These are phyloP conservation scores for Sinosuthora webbiana DNA, from an alignment of 2,113 vertebrate species.

Conservation along the genomic window DNA sequence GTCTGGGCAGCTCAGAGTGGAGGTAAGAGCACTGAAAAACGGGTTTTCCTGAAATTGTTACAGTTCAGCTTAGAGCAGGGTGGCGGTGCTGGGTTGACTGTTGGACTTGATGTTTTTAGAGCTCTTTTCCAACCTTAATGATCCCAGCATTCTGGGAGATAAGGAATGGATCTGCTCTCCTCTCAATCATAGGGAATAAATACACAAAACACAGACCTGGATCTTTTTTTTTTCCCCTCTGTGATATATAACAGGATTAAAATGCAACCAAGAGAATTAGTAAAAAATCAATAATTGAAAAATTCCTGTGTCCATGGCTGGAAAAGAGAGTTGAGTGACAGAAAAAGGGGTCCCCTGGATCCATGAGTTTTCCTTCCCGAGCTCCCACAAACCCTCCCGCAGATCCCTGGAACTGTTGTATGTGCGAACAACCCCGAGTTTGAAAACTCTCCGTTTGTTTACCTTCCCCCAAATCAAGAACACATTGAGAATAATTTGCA, in stretches of 20 bases:
- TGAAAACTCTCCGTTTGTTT: not conserved
- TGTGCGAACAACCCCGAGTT: not conserved
- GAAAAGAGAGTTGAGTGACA: rapidly evolving
- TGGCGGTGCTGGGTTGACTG: not conserved
- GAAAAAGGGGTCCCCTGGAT: not conserved
- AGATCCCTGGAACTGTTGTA: rapidly evolving
- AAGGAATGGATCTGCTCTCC: not conserved
- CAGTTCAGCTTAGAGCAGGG: not conserved
- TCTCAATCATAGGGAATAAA: not conserved
- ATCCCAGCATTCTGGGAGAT: not conserved
- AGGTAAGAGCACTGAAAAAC: not conserved
- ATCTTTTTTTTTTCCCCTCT: not conserved
- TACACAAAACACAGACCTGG: not conserved
- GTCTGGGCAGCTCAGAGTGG: not conserved
- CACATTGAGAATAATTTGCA: not conserved
- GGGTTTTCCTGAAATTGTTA: not conserved
- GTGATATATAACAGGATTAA: not conserved
- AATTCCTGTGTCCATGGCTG: rapidly evolving
- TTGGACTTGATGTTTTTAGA: not conserved
- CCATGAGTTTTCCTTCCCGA: rapidly evolving
- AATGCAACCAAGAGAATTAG: not conserved
- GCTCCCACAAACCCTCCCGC: not conserved
- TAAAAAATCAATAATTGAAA: not conserved
- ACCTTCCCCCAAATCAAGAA: not conserved
- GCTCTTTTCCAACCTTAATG: not conserved